Conservation (phyloP, 2,888 invertebrate genomes). For the Reticulitermes lucifugus region DNA sequence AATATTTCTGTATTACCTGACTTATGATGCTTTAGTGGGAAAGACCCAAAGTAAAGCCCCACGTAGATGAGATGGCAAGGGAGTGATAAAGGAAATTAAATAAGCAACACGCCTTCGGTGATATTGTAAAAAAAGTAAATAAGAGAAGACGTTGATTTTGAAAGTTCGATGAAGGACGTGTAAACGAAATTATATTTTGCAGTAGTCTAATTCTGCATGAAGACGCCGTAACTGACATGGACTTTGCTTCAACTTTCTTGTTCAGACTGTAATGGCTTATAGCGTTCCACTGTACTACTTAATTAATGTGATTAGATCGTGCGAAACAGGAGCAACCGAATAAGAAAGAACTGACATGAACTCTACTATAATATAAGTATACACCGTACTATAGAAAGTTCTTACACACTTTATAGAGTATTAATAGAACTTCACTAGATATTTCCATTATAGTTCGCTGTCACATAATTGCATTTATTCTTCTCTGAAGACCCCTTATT, state of each 20-base stretch:
- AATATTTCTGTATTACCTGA: no score
- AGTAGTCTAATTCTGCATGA: neutral
- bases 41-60: neutral
- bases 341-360: neutral
- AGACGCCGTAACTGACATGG: neutral
- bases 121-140: neutral
- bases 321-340: neutral
- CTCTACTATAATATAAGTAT: neutral
- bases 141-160: slow-evolving; percentile 7
- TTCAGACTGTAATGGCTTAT: slow-evolving; percentile 1
- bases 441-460: slow-evolving; percentile 23
- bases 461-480: slow-evolving; percentile 29
- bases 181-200: neutral
- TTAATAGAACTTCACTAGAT: slow-evolving; percentile 27
- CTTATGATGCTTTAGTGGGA: no score
- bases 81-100: neutral
- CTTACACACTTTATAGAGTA: neutral
- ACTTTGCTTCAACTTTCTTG: neutral
- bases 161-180: neutral
- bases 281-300: neutral
- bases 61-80: neutral
- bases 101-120: neutral
- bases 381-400: neutral
- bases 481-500: neutral
- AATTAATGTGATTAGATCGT: slow-evolving; percentile 8